Evolutionary conservation across 2,113 vertebrate species (phyloP).

Genomic region (Phrynocephalus versicolor): DNA sequence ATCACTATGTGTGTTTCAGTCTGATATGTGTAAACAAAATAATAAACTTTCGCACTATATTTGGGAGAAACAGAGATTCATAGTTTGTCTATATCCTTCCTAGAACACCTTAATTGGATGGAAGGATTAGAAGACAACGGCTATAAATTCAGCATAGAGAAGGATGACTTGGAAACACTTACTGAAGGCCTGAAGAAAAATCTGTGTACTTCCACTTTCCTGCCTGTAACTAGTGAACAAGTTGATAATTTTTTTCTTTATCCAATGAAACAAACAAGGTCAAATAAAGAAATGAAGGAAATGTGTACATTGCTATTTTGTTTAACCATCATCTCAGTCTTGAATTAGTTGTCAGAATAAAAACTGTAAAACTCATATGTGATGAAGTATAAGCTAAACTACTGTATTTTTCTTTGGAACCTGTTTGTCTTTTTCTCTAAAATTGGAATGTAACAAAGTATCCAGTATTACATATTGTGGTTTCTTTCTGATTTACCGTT

Average conservation of each 20-base stretch:
- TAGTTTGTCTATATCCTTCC: background rate
- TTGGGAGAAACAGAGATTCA: constrained; percentile 24
- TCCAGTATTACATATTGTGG: constrained; percentile 27
- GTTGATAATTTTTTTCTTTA: constrained; percentile 28
- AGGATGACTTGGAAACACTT: background rate
- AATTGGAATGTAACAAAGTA: constrained; percentile 42
- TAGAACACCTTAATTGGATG: background rate
- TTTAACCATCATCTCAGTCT: constrained; percentile 19
- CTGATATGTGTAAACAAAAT: background rate
- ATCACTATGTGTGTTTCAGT: background rate
- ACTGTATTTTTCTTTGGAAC: constrained; percentile 16
- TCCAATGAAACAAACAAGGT: background rate
- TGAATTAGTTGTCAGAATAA: background rate
- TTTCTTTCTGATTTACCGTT: constrained; percentile 21
- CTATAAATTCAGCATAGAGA: background rate
- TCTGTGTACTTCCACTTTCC: background rate
- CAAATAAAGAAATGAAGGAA: background rate
- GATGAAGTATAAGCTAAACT: constrained; percentile 34
- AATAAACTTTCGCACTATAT: background rate
- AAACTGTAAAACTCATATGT: constrained; percentile 3
- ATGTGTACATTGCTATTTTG: constrained; percentile 8
- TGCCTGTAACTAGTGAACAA: background rate
- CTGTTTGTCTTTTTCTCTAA: constrained; percentile 2
- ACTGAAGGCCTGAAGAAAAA: background rate
- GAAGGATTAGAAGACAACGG: background rate